A percentile compares a stretch with the other conserved stretches of the same genome.
These are phyloP conservation scores for Volucella zonaria DNA, from an alignment of 2,888 invertebrate genomes.

Conservation along the genomic window DNA sequence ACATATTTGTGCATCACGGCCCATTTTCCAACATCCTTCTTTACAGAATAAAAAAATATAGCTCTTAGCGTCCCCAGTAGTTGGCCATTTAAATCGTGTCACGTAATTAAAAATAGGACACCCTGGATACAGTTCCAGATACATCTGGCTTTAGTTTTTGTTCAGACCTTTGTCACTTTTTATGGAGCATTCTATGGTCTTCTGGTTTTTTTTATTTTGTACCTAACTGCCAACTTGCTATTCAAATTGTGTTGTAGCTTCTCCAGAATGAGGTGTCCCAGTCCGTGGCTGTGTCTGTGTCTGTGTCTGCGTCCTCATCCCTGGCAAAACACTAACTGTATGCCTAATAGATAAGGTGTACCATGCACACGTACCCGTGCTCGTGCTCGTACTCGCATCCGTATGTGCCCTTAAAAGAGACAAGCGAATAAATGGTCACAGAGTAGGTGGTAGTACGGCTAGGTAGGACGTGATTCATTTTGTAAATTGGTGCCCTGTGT, in stretches of 20 bases:
- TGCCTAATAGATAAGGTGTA: constrained; percentile 59
- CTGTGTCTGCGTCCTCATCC: neutral
- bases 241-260: constrained; percentile 56
- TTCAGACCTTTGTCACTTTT: neutral
- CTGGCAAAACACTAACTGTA: neutral
- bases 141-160: too few species aligned
- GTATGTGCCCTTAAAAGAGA: constrained; percentile 31
- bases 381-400: too few species aligned
- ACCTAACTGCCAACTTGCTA: constrained; percentile 52
- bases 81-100: constrained; percentile 45
- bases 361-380: constrained; percentile 8
- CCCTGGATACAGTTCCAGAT: constrained; percentile 7
- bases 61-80: constrained; percentile 21
- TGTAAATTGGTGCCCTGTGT: constrained; percentile 66
- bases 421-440: constrained; percentile 67
- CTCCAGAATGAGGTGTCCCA: constrained; percentile 29
- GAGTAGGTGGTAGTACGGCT: constrained; percentile 49
- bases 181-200: neutral
- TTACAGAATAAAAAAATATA: constrained; percentile 2
- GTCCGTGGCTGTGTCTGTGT: neutral
- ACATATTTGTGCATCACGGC: neutral
- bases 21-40: constrained; percentile 41
- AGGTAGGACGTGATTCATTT: constrained; percentile 72
- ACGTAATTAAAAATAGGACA: constrained; percentile 56
- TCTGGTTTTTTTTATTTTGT: constrained; percentile 13